A percentile compares a stretch with the other conserved stretches of the same genome.
phyloP scores from a whole-genome alignment of 1,140 invertebrate species.

The Littorina saxatilis region DNA sequence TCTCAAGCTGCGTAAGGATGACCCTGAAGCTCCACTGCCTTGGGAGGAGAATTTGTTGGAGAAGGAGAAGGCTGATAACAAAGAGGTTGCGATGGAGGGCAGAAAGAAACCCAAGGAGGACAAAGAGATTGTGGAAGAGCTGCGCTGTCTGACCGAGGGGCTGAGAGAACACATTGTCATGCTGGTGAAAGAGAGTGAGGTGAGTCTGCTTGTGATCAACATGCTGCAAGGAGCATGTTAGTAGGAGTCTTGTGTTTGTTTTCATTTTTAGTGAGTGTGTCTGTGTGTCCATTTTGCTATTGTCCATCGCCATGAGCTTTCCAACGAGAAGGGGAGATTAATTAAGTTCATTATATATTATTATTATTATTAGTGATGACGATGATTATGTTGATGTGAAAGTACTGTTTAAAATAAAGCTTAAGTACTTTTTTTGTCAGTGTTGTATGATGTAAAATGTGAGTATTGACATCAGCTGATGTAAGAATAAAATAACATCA shows the following conservation, averaged over 20 bases:
- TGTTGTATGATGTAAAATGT: too few relatives aligned
- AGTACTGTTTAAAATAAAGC: too few relatives aligned
- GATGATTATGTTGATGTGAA: too few relatives aligned
- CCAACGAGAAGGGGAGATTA: too few relatives aligned
- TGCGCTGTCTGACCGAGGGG: conserved; percentile 50
- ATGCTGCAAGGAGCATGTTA: not conserved
- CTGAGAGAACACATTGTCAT: conserved; percentile 50
- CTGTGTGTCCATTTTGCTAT: too few relatives aligned
- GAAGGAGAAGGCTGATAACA: not conserved
- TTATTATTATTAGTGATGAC: too few relatives aligned
- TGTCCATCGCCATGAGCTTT: too few relatives aligned
- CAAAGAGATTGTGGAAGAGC: conserved; percentile 52
- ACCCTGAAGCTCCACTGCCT: conserved; percentile 14
- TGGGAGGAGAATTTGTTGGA: not conserved
- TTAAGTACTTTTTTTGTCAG: too few relatives aligned
- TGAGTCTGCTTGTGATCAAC: not conserved
- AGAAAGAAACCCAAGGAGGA: conserved; percentile 47
- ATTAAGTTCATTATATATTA: too few relatives aligned
- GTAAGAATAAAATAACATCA: too few relatives aligned
- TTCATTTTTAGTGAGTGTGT: not conserved
- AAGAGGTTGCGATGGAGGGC: not conserved
- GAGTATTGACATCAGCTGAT: too few relatives aligned
- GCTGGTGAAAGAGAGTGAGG: conserved; percentile 53
- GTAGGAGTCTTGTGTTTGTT: not conserved
- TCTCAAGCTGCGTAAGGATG: conserved; percentile 39